Evolutionary conservation across 2,888 invertebrate species (phyloP), one percentile per base, ranked within the genome.

Genomic region (Teleiodes luculella): DNA sequence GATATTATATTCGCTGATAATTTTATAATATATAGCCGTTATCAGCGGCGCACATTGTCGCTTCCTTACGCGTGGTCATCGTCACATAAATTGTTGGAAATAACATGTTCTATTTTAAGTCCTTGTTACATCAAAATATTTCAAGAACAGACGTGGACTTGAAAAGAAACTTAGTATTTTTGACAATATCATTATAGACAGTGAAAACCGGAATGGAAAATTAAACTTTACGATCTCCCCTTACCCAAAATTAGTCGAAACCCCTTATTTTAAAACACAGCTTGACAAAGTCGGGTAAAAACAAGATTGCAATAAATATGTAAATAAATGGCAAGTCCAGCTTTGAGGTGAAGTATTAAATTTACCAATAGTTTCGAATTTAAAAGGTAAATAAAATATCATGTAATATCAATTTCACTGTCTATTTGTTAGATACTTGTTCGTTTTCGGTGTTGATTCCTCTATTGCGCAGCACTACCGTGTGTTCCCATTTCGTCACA

Each of bases 391-490:
- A 68, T 76, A 75, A 78, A 75, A 83, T 84, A 84, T 84, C 84
- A 83, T 82, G 72, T 87, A 82, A 83, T 86, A 88, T 85, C 87
- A 85, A 86, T 84, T 86, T 89, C 88, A 87, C 88, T 89, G 88
- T 89, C 88, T 89, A 87, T 86, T 84, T 83, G 83, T 82, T 86
- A 86, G 83, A 65, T 75, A 79, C 14, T 83, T 82, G 79, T 83
- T 82, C 79, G 76, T 85, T 87, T 85, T 87, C 88, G 88, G 87
- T 88, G 88, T 89, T 86, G 86, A 86, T 87, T 89, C 88, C 88
- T 87, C 81, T 80, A 68, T 73, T 62, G 70, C 78, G 83, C 83
- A 75, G 74, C 69, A 66, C 63, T 62, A 65, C 62, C 64, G 81
- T 81, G 83, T 64, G 81, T 80, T 82, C 81, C 82, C 85, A 83